Conservation (phyloP, 2,888 invertebrate species). For the Cerceris ruficornis region DNA sequence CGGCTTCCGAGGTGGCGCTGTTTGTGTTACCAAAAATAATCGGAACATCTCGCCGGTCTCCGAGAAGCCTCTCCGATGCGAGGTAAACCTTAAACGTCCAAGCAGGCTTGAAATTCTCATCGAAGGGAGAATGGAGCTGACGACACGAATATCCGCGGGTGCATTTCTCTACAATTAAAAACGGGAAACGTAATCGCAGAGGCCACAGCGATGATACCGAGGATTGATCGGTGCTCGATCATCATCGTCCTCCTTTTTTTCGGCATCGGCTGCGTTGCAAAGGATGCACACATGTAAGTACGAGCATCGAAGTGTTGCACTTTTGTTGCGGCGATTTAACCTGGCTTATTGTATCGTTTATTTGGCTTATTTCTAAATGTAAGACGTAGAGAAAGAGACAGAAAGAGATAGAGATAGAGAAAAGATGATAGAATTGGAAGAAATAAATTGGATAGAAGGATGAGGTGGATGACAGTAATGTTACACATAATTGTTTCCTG, state of each 20-base stretch:
- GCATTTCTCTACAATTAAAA: background rate
- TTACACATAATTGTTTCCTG: no score
- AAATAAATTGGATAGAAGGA: no score
- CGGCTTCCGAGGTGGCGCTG: conserved; percentile 53
- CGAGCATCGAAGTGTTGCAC: no score
- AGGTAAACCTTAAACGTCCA: conserved; percentile 23
- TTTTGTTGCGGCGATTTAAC: background rate
- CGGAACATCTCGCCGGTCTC: conserved; percentile 52
- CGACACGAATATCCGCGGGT: background rate
- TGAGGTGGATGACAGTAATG: no score
- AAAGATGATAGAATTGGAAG: no score
- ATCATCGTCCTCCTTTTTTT: conserved; percentile 33
- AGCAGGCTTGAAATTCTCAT: conserved; percentile 1
- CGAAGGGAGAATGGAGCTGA: conserved; percentile 25
- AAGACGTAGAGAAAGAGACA: no score
- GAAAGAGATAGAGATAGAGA: no score
- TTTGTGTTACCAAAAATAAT: conserved; percentile 76
- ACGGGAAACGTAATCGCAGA: background rate
- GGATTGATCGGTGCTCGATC: conserved; percentile 2
- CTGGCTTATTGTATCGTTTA: background rate
- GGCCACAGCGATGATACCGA: conserved; percentile 17
- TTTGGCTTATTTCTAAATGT: no score
- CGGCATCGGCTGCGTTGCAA: conserved; percentile 48
- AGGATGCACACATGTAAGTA: conserved; percentile 61
- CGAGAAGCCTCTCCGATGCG: conserved; percentile 13